phyloP scores from a whole-genome alignment of 2,113 vertebrate species.

The Hydrochoerus hydrochaeris region DNA sequence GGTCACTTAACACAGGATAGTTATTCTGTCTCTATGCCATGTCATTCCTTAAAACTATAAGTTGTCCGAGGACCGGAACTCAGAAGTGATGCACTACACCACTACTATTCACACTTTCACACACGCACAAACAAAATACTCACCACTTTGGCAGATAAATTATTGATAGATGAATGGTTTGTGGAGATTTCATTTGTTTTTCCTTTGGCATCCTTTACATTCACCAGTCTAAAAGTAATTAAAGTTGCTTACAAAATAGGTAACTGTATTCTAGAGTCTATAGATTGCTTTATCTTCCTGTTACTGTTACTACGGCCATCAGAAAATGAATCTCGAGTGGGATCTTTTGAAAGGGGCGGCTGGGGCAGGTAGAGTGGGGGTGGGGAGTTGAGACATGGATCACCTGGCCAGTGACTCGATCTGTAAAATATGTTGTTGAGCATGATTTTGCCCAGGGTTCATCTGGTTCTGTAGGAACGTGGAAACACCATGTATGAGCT shows the following conservation, averaged over 20 bases:
- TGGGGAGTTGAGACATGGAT: neutral
- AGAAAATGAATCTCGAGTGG: neutral
- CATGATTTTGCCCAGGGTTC: neutral
- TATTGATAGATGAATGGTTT: neutral
- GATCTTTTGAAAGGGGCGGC: neutral
- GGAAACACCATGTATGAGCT: neutral
- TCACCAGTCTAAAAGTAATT: neutral
- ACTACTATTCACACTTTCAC: neutral
- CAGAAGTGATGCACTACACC: neutral
- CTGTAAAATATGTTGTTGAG: neutral
- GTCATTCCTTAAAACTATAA: neutral
- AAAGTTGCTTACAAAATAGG: neutral
- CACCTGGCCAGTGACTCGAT: neutral
- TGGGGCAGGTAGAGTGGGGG: neutral
- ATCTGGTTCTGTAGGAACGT: neutral
- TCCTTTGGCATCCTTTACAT: neutral
- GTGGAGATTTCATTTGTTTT: neutral
- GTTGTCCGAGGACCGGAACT: neutral
- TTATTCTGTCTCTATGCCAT: neutral
- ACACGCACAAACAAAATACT: neutral
- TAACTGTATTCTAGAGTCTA: neutral
- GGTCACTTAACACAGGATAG: neutral
- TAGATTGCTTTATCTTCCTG: neutral
- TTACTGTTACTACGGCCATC: neutral
- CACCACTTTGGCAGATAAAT: neutral